Conservation (phyloP, 2,113 vertebrate genomes). For the Scalopus aquaticus region DNA sequence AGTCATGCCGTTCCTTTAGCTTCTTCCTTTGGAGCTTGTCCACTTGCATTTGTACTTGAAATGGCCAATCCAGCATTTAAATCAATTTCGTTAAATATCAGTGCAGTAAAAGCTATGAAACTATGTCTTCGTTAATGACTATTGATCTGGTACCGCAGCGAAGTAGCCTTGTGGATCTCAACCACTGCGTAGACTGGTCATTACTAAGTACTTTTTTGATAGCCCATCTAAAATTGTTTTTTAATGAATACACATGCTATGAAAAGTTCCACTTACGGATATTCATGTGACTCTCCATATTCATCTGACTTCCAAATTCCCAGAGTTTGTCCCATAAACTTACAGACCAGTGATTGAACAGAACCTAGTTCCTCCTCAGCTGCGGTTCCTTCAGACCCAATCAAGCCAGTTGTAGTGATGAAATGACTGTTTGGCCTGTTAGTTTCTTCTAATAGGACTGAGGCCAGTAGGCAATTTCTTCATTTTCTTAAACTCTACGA, state of each 20-base stretch:
- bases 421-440: background rate
- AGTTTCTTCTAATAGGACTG: background rate
- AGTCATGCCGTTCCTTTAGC: background rate
- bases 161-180: background rate
- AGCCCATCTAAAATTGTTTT: background rate
- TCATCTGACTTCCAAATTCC: background rate
- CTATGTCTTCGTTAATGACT: background rate
- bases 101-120: background rate
- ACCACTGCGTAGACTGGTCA: background rate
- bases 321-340: background rate
- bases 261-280: conserved; percentile 34
- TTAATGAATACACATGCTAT: background rate
- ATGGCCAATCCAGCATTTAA: background rate
- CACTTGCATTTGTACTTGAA: background rate
- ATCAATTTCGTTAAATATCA: background rate
- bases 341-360: background rate
- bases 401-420: background rate
- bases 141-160: background rate
- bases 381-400: background rate
- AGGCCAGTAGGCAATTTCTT: background rate
- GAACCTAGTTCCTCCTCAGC: background rate
- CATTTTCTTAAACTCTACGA: background rate
- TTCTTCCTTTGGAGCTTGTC: background rate
- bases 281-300: background rate
- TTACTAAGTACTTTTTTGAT: background rate